Conservation (phyloP, 2,888 invertebrate species). For the Harpagoxenus sublaevis region DNA sequence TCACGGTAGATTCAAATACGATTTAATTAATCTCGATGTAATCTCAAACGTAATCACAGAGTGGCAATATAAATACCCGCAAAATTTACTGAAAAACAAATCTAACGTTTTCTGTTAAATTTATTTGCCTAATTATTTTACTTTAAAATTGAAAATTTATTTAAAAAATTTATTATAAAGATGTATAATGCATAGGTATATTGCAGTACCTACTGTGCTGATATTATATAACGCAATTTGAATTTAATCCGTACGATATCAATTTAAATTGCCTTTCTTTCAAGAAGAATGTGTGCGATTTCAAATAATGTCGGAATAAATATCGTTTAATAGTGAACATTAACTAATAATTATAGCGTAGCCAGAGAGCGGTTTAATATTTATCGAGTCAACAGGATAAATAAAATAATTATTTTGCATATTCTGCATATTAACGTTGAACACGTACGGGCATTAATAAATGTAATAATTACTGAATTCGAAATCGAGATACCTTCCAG, state of each 20-base stretch:
- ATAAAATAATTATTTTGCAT: constrained; percentile 40
- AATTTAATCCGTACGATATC: not conserved
- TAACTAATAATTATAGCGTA: constrained; percentile 2
- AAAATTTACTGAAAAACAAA: not conserved
- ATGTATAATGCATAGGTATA: not conserved
- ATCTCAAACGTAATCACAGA: not conserved
- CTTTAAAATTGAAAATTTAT: not conserved
- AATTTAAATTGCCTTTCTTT: not conserved
- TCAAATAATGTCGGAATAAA: not conserved
- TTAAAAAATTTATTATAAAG: not conserved
- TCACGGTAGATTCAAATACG: not conserved
- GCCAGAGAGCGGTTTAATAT: constrained; percentile 27
- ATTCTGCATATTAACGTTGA: constrained; percentile 33
- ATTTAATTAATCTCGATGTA: constrained; percentile 23
- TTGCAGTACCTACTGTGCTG: not conserved
- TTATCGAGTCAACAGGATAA: constrained; percentile 20
- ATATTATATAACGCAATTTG: not conserved
- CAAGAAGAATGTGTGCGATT: not conserved
- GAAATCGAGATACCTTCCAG: constrained; percentile 18
- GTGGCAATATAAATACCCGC: not conserved
- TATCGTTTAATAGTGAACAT: constrained; percentile 3
- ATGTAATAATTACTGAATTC: constrained; percentile 48
- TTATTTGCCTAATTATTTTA: not conserved
- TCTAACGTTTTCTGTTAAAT: not conserved
- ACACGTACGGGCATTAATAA: constrained; percentile 20